Evolutionary conservation across 2,113 vertebrate genomes (phyloP), one percentile per base, ranked within the genome.

Genomic region (Aspidoscelis tigris): DNA sequence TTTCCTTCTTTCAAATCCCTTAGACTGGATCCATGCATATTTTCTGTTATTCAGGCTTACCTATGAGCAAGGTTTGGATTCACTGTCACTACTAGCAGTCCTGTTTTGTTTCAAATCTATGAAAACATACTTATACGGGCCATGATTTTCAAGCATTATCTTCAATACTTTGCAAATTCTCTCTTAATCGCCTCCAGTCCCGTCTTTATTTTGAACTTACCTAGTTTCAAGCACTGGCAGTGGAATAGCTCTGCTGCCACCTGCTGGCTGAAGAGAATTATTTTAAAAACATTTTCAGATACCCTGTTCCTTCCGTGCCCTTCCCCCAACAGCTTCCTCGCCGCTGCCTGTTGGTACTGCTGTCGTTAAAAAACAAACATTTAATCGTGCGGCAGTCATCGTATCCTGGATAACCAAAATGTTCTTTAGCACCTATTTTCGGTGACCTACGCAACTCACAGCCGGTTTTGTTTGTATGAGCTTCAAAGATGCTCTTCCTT

Each of bases 211-310:
- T 33, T n/a, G 18, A 61, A 61, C 58, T 61, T n/a, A 55, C 18
- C 47, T 68, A 64, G 7, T 55, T 44, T 76, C 55, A 4, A 39
- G 20, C 18, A 65, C 24, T 20, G 24, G 41, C 33, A 80, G n/a
- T 7, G 24, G 64, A 76, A 76, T 76, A 76, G 20, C 78, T 47
- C 47, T 81, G 84, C 64, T 86, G 78, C 84, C 84, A 55, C 78
- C 84, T 39, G 21, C 72, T 86, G 84, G 71, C 18, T 6, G 2
- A 65, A 9, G 7, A 2, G 10, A 58, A 72, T 65, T 26, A n/a
- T 70, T 18, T 66, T 26, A 5, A 22, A 5, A 22, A 22, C 22
- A 22, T 26, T 24, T 66, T 66, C 47, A 50, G 8, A 5, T 5
- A 50, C 47, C 5, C 47, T 50, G 47, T 50, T 50, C 53, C 47